phyloP scores from a whole-genome alignment of 2,888 invertebrate species.

The Pyrgus malvae region DNA sequence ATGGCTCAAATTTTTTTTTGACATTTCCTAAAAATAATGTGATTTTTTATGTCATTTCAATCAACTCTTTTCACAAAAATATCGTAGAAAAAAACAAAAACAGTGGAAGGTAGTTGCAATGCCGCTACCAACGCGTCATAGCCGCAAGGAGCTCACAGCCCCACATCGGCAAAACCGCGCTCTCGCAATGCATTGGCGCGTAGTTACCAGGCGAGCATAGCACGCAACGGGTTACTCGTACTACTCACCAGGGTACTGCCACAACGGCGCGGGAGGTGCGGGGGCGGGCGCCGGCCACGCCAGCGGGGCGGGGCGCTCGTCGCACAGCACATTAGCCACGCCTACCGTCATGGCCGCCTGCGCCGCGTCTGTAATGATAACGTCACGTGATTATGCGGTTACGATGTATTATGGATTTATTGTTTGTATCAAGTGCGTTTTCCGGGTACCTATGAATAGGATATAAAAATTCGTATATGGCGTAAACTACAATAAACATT shows the following conservation, averaged over 20 bases:
- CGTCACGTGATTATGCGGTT: slow-evolving; percentile 36
- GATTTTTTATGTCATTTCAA: too few species aligned
- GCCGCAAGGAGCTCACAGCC: slow-evolving; percentile 55
- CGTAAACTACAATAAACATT: too few species aligned
- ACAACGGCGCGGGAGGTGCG: slow-evolving; percentile 86
- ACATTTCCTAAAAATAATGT: too few species aligned
- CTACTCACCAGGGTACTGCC: slow-evolving; percentile 90
- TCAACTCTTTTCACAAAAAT: too few species aligned
- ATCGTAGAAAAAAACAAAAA: slow-evolving; percentile 24
- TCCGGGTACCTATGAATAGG: not conserved
- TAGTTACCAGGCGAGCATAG: slow-evolving; percentile 76
- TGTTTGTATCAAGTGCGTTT: slow-evolving; percentile 7
- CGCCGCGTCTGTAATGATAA: slow-evolving; percentile 81
- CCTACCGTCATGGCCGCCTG: slow-evolving; percentile 86
- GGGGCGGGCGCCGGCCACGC: slow-evolving; percentile 81
- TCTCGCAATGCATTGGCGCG: slow-evolving; percentile 80
- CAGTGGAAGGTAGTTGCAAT: slow-evolving; percentile 60
- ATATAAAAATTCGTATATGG: not conserved
- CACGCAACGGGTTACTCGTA: slow-evolving; percentile 75
- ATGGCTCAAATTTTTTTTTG: too few species aligned
- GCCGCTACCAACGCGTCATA: slow-evolving; percentile 71
- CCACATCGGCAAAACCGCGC: slow-evolving; percentile 54
- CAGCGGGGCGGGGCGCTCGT: slow-evolving; percentile 82
- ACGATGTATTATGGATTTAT: not conserved
- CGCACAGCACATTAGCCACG: slow-evolving; percentile 84